Base-by-base conservation (phyloP, 53 echinoderm and acorn worm species). In the Echinarachnius parma region DNA sequence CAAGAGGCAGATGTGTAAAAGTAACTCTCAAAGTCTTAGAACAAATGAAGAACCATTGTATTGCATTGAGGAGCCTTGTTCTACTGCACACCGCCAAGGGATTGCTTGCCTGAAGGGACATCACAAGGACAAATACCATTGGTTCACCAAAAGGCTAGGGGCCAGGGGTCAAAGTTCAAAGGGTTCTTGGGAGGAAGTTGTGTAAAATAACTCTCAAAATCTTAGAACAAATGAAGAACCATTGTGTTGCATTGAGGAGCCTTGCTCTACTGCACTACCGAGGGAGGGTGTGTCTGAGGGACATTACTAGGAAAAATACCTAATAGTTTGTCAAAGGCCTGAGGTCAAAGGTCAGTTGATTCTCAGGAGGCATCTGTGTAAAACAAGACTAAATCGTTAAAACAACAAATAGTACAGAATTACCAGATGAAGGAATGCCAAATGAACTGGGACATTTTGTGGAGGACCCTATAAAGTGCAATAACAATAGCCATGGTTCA, bases 91-190 rank as follows among this genome's bases (percentile, higher is more conserved):
- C 21, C 59, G 34, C 33, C 59, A 59, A 34, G 59, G 59, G 15
- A 31, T 32, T 0, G 31, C 34, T 20, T 59, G 59, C 4, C 19
- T 59, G 1, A 32, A 31, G 32, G n/a, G 59, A 59, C 33, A 59
- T 59, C 27, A 59, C 59, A 30, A 32, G 33, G 59, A 59, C 59
- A 59, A n/a, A 24, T 59, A 9, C 59, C 59, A 31, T 34, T 59
- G 19, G 19, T 59, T 19, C 59, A 59, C 33, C n/a, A 59, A 21
- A n/a, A 21, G 33, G 34, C 20, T 59, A 20, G 31, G 34, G 33
- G 59, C 34, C 59, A 59, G 34, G 2, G 59, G 59, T 59, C 19
- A 59, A 32, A 34, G 33, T 8, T 32, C 33, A 59, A 59, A 59
- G 59, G 32, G 13, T 10, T 32, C 59, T 7, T 8, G 2, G 31